phyloP scores from a whole-genome alignment of 1,140 invertebrate genomes.

The Carposina sasakii region DNA sequence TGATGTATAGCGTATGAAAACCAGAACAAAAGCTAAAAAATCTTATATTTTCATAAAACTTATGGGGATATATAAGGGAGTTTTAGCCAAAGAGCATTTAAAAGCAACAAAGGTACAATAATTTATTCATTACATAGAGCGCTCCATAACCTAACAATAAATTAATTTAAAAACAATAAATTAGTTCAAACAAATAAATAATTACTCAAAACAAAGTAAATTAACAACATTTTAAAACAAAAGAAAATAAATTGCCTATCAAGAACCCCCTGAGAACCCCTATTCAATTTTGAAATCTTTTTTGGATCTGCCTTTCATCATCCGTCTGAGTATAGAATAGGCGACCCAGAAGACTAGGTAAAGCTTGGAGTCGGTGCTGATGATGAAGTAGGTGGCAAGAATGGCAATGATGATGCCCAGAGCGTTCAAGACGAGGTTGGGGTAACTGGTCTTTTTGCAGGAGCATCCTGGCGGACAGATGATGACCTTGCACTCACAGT shows the following conservation, averaged over 20 bases:
- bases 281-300: slow-evolving; percentile 27
- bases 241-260: not conserved
- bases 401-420: slow-evolving; percentile 46
- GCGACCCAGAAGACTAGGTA: slow-evolving; percentile 55
- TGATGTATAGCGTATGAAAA: no score
- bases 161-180: no score
- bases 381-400: slow-evolving; percentile 49
- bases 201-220: not conserved
- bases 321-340: slow-evolving; percentile 48
- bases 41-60: no score
- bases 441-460: slow-evolving; percentile 26
- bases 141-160: no score
- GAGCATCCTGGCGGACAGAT: slow-evolving; percentile 35
- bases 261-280: not conserved
- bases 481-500: slow-evolving; percentile 23
- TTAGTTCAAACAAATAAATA: not conserved
- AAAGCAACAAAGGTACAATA: no score
- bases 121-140: no score
- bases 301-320: slow-evolving; percentile 46
- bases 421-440: slow-evolving; percentile 34
- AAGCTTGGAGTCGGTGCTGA: slow-evolving; percentile 49
- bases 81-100: no score
- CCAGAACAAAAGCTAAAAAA: no score
- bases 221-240: not conserved
- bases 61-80: no score